These are phyloP conservation scores for Trypoxylon attenuatum DNA, from an alignment of 2,888 invertebrate genomes.

Conservation along the genomic window DNA sequence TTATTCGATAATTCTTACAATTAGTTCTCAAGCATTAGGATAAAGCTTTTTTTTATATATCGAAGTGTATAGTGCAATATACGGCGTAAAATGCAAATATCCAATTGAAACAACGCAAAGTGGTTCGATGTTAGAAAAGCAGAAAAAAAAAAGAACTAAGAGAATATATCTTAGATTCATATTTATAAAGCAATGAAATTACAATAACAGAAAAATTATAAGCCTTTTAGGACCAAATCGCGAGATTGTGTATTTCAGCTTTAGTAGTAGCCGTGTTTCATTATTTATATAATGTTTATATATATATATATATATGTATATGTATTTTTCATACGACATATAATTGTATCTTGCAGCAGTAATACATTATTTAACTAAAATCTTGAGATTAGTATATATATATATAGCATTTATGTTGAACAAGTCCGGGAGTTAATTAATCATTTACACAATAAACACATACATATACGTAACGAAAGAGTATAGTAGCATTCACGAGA, in stretches of 20 bases:
- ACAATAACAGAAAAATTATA: slow-evolving; percentile 34
- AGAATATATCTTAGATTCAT: slow-evolving; percentile 7
- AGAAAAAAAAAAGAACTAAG: not conserved
- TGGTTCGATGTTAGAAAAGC: not conserved
- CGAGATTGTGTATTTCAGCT: slow-evolving; percentile 47
- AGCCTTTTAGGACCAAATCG: slow-evolving; percentile 52
- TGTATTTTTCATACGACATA: slow-evolving; percentile 66
- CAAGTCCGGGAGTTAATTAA: slow-evolving; percentile 12
- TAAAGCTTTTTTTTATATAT: slow-evolving; percentile 20
- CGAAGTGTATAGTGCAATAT: slow-evolving; percentile 12
- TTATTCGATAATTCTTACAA: slow-evolving; percentile 32
- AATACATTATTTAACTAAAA: slow-evolving; percentile 30
- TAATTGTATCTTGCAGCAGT: slow-evolving; percentile 40
- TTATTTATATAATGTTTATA: slow-evolving; percentile 58
- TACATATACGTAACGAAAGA: too few relatives aligned
- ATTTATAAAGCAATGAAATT: slow-evolving; percentile 10
- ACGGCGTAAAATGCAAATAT: slow-evolving; percentile 1
- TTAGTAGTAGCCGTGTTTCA: slow-evolving; percentile 41
- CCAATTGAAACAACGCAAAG: not conserved
- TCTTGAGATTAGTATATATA: slow-evolving; percentile 7
- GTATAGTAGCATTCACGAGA: too few relatives aligned
- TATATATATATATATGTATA: slow-evolving; percentile 59
- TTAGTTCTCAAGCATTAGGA: slow-evolving; percentile 26
- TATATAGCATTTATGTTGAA: slow-evolving; percentile 9
- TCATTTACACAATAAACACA: not conserved